Evolutionary conservation across 2,888 invertebrate genomes (phyloP).

Genomic region (Galeruca laticollis): DNA sequence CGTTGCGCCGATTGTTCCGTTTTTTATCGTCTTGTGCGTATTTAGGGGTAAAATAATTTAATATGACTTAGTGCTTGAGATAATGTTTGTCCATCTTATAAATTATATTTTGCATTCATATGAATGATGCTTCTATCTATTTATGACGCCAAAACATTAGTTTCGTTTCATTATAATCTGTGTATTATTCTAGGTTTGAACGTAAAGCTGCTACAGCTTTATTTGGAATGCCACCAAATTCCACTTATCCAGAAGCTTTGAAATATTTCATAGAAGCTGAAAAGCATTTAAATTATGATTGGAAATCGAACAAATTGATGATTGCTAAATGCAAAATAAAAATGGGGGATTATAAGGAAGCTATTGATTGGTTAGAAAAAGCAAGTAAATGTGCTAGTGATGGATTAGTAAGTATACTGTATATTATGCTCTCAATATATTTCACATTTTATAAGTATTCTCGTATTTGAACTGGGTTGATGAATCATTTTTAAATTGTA

Average conservation of each 20-base stretch:
- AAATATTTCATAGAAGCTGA: conserved; percentile 70
- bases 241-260: conserved; percentile 74
- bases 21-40: no score
- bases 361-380: conserved; percentile 68
- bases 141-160: no score
- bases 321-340: conserved; percentile 72
- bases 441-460: no score
- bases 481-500: no score
- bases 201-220: conserved; percentile 74
- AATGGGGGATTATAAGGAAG: conserved; percentile 67
- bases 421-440: no score
- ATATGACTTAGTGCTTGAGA: not conserved
- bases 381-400: conserved; percentile 49
- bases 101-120: no score
- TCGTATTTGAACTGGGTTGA: no score
- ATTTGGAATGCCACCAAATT: conserved; percentile 74
- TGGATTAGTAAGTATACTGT: conserved; percentile 48
- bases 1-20: no score
- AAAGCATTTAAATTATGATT: conserved; percentile 66
- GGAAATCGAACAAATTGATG: conserved; percentile 72
- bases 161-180: no score
- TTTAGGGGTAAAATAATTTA: no score
- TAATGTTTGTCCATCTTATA: no score
- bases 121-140: no score
- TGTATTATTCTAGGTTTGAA: conserved; percentile 71